Conservation (phyloP, 1,140 invertebrate genomes). For the Scaptomyza hsui region DNA sequence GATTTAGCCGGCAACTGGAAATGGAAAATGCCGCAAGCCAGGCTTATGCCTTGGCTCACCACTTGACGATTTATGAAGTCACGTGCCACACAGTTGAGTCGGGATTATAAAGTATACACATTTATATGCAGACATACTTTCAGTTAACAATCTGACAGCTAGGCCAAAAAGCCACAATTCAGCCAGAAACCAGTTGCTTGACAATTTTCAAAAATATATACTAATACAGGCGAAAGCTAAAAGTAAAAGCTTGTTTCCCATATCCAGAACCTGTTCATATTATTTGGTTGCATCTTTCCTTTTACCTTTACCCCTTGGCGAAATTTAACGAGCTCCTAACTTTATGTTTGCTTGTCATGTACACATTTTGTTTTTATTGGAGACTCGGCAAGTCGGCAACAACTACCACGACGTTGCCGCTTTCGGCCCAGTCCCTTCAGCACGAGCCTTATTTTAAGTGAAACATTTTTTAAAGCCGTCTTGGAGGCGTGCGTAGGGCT, state of each 20-base stretch:
- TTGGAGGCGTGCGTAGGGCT: constrained; percentile 25
- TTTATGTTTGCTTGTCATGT: constrained; percentile 82
- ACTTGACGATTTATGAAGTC: constrained; percentile 56
- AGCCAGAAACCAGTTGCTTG: constrained; percentile 60
- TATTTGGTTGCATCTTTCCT: constrained; percentile 17
- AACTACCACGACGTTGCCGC: background rate
- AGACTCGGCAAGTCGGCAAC: constrained; percentile 28
- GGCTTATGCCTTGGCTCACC: constrained; percentile 55
- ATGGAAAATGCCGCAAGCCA: constrained; percentile 59
- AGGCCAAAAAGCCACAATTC: constrained; percentile 10
- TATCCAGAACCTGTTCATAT: constrained; percentile 45
- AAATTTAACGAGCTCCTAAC: constrained; percentile 79
- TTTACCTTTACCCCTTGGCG: constrained; percentile 69
- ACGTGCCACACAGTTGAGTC: constrained; percentile 44
- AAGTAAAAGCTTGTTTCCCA: constrained; percentile 64
- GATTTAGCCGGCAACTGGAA: constrained; percentile 12
- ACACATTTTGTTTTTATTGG: constrained; percentile 80
- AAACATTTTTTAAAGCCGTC: constrained; percentile 75
- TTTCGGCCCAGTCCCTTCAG: background rate
- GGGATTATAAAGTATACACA: constrained; percentile 61
- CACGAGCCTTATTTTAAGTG: constrained; percentile 59
- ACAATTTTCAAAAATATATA: constrained; percentile 54
- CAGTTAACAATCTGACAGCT: constrained; percentile 9
- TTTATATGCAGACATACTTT: constrained; percentile 36
- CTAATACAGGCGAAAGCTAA: constrained; percentile 23